phyloP scores from a whole-genome alignment of 1,140 invertebrate genomes.

The Drosophila pachea region DNA sequence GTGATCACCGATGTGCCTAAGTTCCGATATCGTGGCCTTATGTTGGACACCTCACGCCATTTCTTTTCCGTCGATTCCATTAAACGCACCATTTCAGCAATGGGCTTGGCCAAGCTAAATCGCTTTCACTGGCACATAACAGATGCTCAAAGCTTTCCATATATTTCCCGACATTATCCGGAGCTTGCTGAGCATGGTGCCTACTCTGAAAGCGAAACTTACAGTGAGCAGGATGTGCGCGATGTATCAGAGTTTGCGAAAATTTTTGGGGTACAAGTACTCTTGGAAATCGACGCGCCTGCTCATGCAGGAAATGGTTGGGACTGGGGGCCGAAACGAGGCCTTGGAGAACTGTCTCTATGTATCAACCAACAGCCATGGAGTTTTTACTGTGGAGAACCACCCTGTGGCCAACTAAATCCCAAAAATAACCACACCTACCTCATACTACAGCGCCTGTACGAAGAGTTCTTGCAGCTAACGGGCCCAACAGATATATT shows the following conservation, averaged over 20 bases:
- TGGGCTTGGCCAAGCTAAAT: constrained; percentile 90
- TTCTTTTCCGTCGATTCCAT: constrained; percentile 86
- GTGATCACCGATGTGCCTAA: constrained; percentile 82
- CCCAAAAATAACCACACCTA: constrained; percentile 88
- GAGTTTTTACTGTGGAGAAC: constrained; percentile 88
- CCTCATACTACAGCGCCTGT: constrained; percentile 84
- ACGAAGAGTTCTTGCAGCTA: constrained; percentile 84
- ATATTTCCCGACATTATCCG: constrained; percentile 84
- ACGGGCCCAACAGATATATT: constrained; percentile 85
- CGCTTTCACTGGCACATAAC: constrained; percentile 92
- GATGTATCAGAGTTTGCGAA: constrained; percentile 84
- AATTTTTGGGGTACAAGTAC: constrained; percentile 83
- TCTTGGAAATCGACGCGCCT: constrained; percentile 88
- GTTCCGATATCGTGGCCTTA: constrained; percentile 84
- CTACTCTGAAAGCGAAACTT: constrained; percentile 85
- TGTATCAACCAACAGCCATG: constrained; percentile 89
- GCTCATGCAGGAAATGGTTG: constrained; percentile 90
- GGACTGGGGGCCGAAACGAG: constrained; percentile 86
- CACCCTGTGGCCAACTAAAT: constrained; percentile 91
- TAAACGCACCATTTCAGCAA: constrained; percentile 86
- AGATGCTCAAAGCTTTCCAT: constrained; percentile 90
- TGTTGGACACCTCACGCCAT: constrained; percentile 88
- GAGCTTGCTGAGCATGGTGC: constrained; percentile 87
- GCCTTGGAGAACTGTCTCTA: constrained; percentile 84
- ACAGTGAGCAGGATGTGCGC: constrained; percentile 84